These are phyloP conservation scores for Ctenopoma kingsleyae DNA, from an alignment of 2,797 vertebrate genomes.

Conservation along the genomic window DNA sequence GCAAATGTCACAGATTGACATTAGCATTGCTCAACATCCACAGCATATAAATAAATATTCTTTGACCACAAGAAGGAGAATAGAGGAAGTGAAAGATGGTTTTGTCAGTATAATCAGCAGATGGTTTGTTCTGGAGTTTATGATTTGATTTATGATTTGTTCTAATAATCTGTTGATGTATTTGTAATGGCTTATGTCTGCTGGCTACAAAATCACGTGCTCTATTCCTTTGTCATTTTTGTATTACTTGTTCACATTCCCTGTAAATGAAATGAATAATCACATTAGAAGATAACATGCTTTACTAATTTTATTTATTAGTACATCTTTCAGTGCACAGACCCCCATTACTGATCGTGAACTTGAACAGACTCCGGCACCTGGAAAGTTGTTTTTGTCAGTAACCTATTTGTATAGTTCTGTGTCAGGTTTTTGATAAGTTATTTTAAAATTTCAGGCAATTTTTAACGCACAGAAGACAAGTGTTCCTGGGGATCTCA, in stretches of 20 bases:
- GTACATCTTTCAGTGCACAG: not conserved
- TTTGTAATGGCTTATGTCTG: slow-evolving; percentile 1
- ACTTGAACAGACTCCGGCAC: no score
- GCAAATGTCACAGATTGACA: no score
- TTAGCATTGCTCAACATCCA: no score
- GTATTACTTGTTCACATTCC: not conserved
- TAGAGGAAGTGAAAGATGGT: no score
- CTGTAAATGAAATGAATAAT: no score
- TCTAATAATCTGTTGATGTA: not conserved
- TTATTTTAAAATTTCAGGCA: slow-evolving; percentile 65
- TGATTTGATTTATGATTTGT: no score
- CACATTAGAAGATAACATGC: not conserved
- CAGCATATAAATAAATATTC: no score
- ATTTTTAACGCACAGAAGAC: slow-evolving; percentile 88
- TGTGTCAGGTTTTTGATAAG: not conserved
- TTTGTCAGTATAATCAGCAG: not conserved
- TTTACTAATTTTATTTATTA: not conserved
- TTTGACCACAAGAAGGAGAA: no score
- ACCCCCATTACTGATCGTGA: not conserved
- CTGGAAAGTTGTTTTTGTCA: no score
- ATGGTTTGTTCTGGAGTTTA: no score
- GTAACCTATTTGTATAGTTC: not conserved
- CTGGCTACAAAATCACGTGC: not conserved
- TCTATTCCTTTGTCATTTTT: not conserved
- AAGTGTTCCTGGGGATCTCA: slow-evolving; percentile 84